Evolutionary conservation across 2,888 invertebrate genomes (phyloP).

Genomic region (Imbricaverruca yamaguchii): DNA sequence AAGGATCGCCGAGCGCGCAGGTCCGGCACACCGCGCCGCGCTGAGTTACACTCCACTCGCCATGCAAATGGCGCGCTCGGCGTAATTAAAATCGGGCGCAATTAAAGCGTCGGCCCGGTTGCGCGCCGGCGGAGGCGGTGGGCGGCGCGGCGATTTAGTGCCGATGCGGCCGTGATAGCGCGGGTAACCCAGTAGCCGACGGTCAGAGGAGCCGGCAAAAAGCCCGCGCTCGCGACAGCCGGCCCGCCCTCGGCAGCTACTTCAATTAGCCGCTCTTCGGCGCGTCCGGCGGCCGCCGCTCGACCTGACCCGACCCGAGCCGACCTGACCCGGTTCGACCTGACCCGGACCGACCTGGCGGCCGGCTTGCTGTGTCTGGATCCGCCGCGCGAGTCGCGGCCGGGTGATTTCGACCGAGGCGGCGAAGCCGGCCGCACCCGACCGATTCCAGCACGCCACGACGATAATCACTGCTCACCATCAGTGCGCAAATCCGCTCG

Average conservation of each 20-base stretch:
- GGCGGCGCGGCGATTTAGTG: constrained; percentile 9
- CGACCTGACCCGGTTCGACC: not conserved
- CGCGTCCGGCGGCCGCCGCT: not conserved
- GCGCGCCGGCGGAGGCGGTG: not conserved
- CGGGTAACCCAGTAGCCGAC: constrained; percentile 1
- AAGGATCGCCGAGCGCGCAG: not conserved
- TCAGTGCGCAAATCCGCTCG: not conserved
- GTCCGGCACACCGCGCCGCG: not conserved
- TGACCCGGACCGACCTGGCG: not conserved
- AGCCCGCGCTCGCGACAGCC: not conserved
- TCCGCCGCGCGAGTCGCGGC: not conserved
- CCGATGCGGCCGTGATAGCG: not conserved
- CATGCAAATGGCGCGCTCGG: not conserved
- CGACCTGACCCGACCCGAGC: not conserved
- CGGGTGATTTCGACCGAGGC: not conserved
- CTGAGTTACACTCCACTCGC: constrained; percentile 1
- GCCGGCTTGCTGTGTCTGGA: no score
- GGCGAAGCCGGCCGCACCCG: not conserved
- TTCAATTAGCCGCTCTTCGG: not conserved
- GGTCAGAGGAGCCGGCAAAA: not conserved
- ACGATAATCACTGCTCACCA: not conserved
- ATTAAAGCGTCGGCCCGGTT: not conserved
- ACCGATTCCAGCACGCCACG: not conserved
- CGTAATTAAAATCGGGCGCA: not conserved
- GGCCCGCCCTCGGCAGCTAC: not conserved